These are phyloP conservation scores for Camelus dromedarius DNA, from an alignment of 2,113 vertebrate genomes.

Conservation along the genomic window DNA sequence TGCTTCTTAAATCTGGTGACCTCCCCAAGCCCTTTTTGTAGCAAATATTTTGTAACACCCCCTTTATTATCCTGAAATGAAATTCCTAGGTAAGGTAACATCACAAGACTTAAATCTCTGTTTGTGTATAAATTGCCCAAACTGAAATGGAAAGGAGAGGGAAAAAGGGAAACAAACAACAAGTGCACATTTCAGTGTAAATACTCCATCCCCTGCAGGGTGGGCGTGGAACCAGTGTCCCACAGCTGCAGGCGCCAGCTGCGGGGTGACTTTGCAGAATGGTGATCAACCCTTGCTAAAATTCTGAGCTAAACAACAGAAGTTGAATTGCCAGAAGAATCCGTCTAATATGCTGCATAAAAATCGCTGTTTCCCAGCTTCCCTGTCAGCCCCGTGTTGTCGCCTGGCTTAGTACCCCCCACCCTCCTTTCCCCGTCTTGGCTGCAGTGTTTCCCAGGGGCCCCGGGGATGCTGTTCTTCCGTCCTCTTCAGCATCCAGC, in stretches of 20 bases:
- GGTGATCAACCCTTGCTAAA: too few species aligned
- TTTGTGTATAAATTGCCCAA: neutral
- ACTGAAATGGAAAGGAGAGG: neutral
- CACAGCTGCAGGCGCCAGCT: accelerated
- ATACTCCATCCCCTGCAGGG: neutral
- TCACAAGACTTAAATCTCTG: neutral
- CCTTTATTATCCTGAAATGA: neutral
- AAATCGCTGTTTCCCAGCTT: neutral
- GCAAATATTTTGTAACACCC: neutral
- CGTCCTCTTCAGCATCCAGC: neutral
- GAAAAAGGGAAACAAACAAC: neutral
- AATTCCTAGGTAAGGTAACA: neutral
- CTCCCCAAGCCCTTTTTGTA: neutral
- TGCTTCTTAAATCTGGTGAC: neutral
- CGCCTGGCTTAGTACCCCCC: accelerated
- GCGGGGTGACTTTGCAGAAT: neutral
- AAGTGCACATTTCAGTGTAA: neutral
- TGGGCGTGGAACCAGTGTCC: neutral
- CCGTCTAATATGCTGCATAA: neutral
- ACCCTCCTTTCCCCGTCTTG: neutral
- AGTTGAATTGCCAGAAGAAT: neutral
- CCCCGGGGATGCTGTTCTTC: accelerated
- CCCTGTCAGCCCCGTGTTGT: accelerated
- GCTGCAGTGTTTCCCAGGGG: neutral
- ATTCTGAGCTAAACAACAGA: neutral